Percentiles rank a stretch among this genome's conserved stretches.
These are phyloP conservation scores for Tipula lateralis DNA, from an alignment of 2,888 invertebrate genomes.

Conservation along the genomic window DNA sequence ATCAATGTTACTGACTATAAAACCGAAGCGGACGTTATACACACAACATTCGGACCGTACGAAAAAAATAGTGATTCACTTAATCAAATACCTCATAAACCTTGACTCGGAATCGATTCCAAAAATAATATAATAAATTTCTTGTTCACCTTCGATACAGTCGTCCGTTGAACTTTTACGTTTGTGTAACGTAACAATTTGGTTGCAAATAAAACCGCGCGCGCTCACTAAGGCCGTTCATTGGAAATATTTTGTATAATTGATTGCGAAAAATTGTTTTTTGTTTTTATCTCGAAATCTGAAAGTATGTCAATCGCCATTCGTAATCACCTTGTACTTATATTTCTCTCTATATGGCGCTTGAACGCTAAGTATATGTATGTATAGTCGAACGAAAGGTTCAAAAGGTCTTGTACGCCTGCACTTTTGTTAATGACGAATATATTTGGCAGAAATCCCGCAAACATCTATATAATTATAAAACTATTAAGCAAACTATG, in stretches of 20 bases:
- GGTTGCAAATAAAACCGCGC: neutral
- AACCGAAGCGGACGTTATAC: no score
- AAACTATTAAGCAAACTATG: neutral
- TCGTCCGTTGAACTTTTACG: neutral
- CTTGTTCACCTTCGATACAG: neutral
- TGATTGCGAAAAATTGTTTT: neutral
- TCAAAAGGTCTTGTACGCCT: neutral
- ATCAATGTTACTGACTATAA: no score
- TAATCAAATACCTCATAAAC: neutral
- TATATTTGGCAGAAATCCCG: neutral
- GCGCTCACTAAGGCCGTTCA: neutral
- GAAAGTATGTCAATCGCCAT: neutral
- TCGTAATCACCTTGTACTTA: neutral
- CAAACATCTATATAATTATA: neutral
- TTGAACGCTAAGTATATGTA: neutral
- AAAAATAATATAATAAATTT: neutral
- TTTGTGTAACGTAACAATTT: neutral
- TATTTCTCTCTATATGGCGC: neutral
- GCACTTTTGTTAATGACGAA: no score
- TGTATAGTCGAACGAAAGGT: neutral
- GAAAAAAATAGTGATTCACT: neutral
- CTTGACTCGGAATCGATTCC: neutral
- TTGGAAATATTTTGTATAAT: neutral
- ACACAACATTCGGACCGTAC: neutral
- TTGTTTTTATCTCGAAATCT: neutral